These are phyloP conservation scores for Toxotes jaculatrix DNA, from an alignment of 2,113 vertebrate genomes.

Conservation along the genomic window DNA sequence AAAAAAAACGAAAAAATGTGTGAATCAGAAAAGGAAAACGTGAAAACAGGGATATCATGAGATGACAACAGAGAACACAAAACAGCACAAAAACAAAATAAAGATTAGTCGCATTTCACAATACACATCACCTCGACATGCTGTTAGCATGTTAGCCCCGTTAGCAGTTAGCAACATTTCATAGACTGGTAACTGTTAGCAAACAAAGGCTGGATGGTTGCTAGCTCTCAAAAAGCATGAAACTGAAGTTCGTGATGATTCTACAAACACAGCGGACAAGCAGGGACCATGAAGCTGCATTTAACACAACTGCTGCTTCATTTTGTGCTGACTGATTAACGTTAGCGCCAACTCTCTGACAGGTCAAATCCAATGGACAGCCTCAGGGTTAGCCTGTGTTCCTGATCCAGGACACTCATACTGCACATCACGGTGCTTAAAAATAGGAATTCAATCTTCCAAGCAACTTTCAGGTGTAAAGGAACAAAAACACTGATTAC, in stretches of 20 bases:
- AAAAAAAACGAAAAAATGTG: conserved; percentile 68
- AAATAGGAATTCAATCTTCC: too few relatives aligned
- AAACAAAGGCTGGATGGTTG: conserved; percentile 52
- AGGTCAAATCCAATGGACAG: neutral
- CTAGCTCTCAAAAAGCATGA: conserved; percentile 32
- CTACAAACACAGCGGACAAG: conserved; percentile 24
- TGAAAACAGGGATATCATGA: conserved; percentile 6
- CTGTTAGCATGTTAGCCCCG: conserved; percentile 79
- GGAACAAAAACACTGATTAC: too few relatives aligned
- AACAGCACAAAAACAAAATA: conserved; percentile 84
- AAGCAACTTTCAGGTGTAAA: too few relatives aligned
- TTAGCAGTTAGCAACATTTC: conserved; percentile 60
- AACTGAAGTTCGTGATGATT: neutral
- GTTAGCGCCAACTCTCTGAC: neutral
- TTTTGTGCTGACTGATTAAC: neutral
- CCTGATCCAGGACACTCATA: too few relatives aligned
- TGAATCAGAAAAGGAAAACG: conserved; percentile 2
- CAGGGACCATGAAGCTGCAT: neutral
- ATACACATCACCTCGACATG: conserved; percentile 75
- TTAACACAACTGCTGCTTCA: neutral
- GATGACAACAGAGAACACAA: conserved; percentile 70
- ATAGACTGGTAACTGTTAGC: conserved; percentile 45
- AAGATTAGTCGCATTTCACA: conserved; percentile 87
- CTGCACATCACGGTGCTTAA: too few relatives aligned
- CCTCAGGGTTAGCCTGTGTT: neutral